Base-by-base conservation (phyloP, 2,797 vertebrate genomes). In the Mico argentatus region DNA sequence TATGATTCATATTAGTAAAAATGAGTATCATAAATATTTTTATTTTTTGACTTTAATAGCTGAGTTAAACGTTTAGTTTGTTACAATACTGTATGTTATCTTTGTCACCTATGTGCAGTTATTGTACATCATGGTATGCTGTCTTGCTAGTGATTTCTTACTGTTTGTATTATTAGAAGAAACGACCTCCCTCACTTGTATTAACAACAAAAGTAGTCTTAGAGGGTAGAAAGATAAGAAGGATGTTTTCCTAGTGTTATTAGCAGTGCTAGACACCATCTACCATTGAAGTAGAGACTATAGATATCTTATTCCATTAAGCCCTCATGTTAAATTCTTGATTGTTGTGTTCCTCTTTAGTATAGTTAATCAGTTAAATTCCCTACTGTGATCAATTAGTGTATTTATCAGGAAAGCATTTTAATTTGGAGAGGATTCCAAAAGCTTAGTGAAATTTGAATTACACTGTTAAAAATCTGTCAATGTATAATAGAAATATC, bases 11-110 rank as follows among this genome's bases (percentile, higher is more conserved):
- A 36, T 86, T 86, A 86, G 26, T 90, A 82, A 94, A 72, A 86
- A 81, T 17, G 55, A 36, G 3, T 48, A 50, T 88, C 33, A 27
- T 73, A 80, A 76, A 80, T 88, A 85, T 76, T 36, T 57, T 61
- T 59, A 67, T n/a, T 85, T 44, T 90, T 86, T 85, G 7, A 48
- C 59, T 96, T 97, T 70, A 90, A 41, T 81, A 81, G 17, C 36
- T 93, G 26, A 79, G 24, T 86, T 80, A 73, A 67, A 33, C 4
- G 3, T 86, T 91, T 88, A 59, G 30, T 96, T 85, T 91, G 27
- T 76, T 92, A 27, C 48, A 27, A 24, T 95, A 15, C 33, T 85
- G 7, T 39, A 93, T 46, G 90, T 84, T 93, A 81, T 82, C 20
- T 87, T 87, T 86, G 24, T 96, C 48, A 79, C 39, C 59, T 59